phyloP scores from a whole-genome alignment of 2,113 vertebrate genomes.

The Cygnus buccinator region DNA sequence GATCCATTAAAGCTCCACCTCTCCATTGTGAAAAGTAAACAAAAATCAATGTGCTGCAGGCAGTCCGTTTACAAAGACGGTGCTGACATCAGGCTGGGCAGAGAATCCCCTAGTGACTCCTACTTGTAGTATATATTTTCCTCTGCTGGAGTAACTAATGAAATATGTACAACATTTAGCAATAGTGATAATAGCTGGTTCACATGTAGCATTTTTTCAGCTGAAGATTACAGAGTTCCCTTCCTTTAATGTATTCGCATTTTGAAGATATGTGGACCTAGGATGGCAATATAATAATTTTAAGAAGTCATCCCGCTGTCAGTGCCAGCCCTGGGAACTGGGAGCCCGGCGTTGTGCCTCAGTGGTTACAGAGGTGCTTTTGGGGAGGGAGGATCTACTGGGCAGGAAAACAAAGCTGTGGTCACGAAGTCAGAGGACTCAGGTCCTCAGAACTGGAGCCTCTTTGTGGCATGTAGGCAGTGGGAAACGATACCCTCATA shows the following conservation, averaged over 20 bases:
- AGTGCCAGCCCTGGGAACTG: not conserved
- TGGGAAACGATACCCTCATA: not conserved
- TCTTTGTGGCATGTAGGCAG: not conserved
- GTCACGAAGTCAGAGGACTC: not conserved
- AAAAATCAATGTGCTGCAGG: not conserved
- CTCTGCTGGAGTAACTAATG: not conserved
- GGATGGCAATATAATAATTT: not conserved
- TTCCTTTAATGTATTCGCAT: not conserved
- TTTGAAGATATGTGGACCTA: not conserved
- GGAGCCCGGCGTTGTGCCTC: not conserved
- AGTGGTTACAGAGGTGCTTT: not conserved
- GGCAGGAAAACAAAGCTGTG: not conserved
- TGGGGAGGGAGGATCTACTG: not conserved
- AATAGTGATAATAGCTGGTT: not conserved
- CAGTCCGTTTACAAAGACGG: not conserved
- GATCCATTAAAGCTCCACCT: not conserved
- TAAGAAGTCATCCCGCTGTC: not conserved
- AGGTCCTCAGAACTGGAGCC: not conserved
- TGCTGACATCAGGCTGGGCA: not conserved
- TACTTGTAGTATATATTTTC: not conserved
- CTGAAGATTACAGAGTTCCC: not conserved
- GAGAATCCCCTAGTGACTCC: not conserved
- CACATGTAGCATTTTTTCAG: not conserved
- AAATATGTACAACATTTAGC: constrained; percentile 20
- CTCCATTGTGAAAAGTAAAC: not conserved